Conservation (phyloP, 2,797 vertebrate genomes). For the Hirundo rustica region DNA sequence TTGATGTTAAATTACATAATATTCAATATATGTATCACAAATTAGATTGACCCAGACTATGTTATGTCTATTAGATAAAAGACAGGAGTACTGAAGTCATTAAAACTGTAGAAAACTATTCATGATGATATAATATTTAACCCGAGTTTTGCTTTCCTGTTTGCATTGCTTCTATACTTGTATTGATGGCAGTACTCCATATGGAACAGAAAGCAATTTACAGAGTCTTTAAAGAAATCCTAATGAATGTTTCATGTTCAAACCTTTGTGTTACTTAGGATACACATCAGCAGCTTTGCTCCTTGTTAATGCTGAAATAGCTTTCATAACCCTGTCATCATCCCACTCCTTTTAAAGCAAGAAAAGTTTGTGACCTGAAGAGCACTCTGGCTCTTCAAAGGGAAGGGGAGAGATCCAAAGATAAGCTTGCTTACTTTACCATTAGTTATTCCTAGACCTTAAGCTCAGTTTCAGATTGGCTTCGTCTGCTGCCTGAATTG, state of each 20-base stretch:
- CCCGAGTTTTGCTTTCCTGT: background rate
- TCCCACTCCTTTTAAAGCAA: background rate
- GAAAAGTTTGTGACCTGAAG: background rate
- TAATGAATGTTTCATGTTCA: background rate
- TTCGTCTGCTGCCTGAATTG: background rate
- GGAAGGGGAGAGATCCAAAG: background rate
- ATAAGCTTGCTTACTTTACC: background rate
- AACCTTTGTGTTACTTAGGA: background rate
- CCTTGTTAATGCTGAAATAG: background rate
- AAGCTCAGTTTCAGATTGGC: background rate
- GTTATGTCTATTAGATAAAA: background rate
- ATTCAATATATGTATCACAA: background rate
- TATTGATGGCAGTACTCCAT: background rate
- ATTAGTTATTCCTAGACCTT: background rate
- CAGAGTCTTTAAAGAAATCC: background rate
- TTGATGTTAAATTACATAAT: background rate
- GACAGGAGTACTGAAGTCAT: background rate
- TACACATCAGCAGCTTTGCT: background rate
- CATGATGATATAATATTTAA: background rate
- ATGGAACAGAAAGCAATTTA: background rate
- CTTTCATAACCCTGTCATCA: background rate
- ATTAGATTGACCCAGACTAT: background rate
- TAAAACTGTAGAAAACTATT: background rate
- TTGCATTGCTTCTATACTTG: background rate
- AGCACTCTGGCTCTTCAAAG: background rate